Evolutionary conservation across 2,113 vertebrate genomes (phyloP).

Genomic region (Girardinichthys multiradiatus): DNA sequence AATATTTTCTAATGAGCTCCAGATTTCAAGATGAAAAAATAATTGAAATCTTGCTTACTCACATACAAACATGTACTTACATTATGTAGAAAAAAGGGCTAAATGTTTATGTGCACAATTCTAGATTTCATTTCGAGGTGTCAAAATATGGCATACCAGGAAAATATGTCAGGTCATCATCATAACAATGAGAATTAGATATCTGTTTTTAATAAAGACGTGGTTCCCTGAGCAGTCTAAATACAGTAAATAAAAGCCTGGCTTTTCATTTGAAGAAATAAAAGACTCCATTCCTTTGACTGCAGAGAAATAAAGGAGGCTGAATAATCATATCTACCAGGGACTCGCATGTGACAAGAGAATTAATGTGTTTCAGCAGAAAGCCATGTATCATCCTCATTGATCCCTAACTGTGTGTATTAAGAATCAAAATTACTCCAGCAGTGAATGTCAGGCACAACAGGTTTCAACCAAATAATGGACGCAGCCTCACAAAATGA

Average conservation of each 20-base stretch:
- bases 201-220: neutral
- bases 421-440: slow-evolving; percentile 47
- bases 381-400: slow-evolving; percentile 38
- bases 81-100: neutral
- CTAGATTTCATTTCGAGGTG: neutral
- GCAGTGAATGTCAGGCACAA: slow-evolving; percentile 21
- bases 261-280: neutral
- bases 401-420: slow-evolving; percentile 58
- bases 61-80: neutral
- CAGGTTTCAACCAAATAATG: slow-evolving; percentile 48
- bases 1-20: neutral
- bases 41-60: neutral
- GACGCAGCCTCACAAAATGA: slow-evolving; percentile 39
- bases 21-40: neutral
- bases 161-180: neutral
- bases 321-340: slow-evolving; percentile 55
- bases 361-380: slow-evolving; percentile 52
- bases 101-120: neutral
- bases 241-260: neutral
- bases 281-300: slow-evolving; percentile 35
- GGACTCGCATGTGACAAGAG: slow-evolving; percentile 55
- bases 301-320: slow-evolving; percentile 11
- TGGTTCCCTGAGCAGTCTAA: neutral
- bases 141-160: neutral
- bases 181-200: neutral